Conservation (phyloP, 2,113 vertebrate species). For the Anser brachyrhynchus region DNA sequence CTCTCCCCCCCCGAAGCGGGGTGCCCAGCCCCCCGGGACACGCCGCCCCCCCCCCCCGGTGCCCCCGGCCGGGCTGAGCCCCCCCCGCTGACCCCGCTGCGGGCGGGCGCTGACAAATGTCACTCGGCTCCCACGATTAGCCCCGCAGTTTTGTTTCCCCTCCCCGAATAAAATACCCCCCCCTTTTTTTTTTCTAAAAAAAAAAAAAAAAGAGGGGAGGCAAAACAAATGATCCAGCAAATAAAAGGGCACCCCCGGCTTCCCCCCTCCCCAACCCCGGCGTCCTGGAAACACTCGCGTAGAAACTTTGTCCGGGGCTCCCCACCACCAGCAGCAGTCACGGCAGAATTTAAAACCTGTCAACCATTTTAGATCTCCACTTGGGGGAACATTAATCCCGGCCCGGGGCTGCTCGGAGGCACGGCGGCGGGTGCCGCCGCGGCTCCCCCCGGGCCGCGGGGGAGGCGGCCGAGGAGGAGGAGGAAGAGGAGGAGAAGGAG, state of each 20-base stretch:
- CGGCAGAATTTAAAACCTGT: constrained; percentile 72
- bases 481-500: neutral
- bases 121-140: neutral
- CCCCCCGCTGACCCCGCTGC: neutral
- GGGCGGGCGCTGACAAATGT: neutral
- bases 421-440: neutral
- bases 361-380: constrained; percentile 79
- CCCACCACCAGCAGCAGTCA: neutral
- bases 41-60: neutral
- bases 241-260: neutral
- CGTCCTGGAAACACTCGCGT: constrained; percentile 16
- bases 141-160: neutral
- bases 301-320: constrained; percentile 50
- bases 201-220: no score
- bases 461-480: neutral
- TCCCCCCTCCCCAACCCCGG: neutral
- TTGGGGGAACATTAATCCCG: constrained; percentile 24
- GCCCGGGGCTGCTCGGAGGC: neutral
- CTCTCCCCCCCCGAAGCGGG: neutral
- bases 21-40: neutral
- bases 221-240: neutral
- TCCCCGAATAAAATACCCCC: neutral
- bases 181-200: no score
- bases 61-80: neutral
- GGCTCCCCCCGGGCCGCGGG: constrained; percentile 20